phyloP scores from a whole-genome alignment of 2,113 vertebrate genomes.

The Loxodonta africana region DNA sequence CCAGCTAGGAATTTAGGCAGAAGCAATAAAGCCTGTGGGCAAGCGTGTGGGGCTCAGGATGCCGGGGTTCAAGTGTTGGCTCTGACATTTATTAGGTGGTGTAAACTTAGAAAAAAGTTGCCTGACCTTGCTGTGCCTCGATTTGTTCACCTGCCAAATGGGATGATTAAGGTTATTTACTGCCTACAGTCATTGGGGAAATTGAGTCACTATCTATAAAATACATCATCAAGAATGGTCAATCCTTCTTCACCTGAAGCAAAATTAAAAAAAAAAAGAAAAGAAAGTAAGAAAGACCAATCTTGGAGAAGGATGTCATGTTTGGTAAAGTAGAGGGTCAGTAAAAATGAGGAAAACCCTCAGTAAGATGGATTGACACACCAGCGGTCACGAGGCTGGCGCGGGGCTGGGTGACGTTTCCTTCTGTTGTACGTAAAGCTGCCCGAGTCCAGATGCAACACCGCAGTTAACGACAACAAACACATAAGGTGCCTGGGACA shows the following conservation, averaged over 20 bases:
- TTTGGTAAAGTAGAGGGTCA: background rate
- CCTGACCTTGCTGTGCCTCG: too few species aligned
- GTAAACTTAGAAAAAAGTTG: background rate
- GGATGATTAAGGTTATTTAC: accelerated
- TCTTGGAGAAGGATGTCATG: too few species aligned
- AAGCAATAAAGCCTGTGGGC: accelerated
- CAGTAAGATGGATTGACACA: background rate
- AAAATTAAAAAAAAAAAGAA: too few species aligned
- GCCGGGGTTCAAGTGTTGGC: background rate
- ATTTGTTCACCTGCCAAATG: background rate
- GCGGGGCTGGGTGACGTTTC: too few species aligned
- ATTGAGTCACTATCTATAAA: accelerated
- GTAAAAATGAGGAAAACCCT: background rate
- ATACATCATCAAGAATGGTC: too few species aligned
- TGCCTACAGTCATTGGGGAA: accelerated
- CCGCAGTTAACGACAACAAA: background rate
- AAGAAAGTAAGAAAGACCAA: too few species aligned
- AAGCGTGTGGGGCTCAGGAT: accelerated
- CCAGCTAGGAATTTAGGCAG: accelerated
- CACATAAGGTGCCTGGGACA: background rate
- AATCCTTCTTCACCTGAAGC: too few species aligned
- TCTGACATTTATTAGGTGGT: background rate
- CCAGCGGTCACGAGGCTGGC: too few species aligned
- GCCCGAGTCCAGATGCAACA: too few species aligned
- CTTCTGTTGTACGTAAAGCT: too few species aligned